Conservation (phyloP, 2,113 vertebrate species). For the Regulus satrapa region DNA sequence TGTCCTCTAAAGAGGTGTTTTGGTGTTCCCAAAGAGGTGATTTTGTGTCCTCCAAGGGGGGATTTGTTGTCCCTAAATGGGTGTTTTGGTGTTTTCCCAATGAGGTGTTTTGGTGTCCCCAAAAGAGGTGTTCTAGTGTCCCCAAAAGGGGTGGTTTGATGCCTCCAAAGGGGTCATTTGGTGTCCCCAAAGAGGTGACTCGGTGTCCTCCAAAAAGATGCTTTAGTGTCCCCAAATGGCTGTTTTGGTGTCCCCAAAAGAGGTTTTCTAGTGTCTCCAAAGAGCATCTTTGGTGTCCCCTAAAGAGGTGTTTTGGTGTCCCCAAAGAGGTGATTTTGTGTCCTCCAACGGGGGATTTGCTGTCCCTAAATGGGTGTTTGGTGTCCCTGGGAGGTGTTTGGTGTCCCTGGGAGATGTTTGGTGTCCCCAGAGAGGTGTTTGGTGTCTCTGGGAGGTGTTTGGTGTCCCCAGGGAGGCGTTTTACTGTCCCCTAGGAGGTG, state of each 20-base stretch:
- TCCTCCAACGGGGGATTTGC: neutral
- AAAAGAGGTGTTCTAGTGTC: neutral
- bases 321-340: neutral
- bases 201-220: neutral
- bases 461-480: neutral
- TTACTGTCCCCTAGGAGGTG: neutral
- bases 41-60: neutral
- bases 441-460: neutral
- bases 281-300: neutral
- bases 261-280: neutral
- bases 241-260: no score
- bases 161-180: neutral
- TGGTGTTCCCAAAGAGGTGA: neutral
- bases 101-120: neutral
- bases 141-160: neutral
- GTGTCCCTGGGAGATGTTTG: neutral
- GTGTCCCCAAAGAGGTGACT: neutral
- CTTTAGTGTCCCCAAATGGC: neutral
- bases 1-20: neutral
- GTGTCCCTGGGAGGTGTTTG: no score
- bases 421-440: neutral
- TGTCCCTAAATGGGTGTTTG: neutral
- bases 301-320: no score
- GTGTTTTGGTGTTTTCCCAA: neutral
- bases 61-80: fast-evolving